A percentile compares a stretch with the other conserved stretches of the same genome.
Conservation (phyloP, 2,113 vertebrate genomes). For the Alethe castanea region DNA sequence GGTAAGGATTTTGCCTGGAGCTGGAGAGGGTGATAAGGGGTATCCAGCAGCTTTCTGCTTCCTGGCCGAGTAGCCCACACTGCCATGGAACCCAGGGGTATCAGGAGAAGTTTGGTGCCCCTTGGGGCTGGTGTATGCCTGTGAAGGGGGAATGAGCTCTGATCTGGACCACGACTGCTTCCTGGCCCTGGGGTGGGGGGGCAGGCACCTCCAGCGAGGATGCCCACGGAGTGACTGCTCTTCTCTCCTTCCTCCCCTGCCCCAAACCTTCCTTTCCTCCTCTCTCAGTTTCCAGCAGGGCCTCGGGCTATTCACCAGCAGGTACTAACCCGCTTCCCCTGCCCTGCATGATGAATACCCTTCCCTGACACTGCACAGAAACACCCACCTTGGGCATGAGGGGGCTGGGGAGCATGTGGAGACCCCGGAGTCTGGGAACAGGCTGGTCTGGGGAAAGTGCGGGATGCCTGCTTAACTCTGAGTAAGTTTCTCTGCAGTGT, state of each 20-base stretch:
- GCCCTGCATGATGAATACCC: background rate
- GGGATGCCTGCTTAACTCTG: accelerated
- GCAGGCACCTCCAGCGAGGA: background rate
- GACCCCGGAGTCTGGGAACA: background rate
- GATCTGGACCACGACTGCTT: accelerated
- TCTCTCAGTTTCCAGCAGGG: constrained; percentile 85
- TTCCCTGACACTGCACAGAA: constrained; percentile 25
- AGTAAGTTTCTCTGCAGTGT: constrained; percentile 46
- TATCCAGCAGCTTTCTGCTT: background rate
- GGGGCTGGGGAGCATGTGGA: background rate
- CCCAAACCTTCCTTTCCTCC: constrained; percentile 71
- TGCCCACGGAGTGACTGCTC: constrained; percentile 52
- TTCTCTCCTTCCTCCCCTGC: constrained; percentile 69
- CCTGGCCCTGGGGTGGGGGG: background rate
- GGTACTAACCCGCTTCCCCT: constrained; percentile 76
- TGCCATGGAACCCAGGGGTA: accelerated
- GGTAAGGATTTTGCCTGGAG: constrained; percentile 74
- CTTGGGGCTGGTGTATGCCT: accelerated
- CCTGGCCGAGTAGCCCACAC: background rate
- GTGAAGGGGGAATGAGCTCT: accelerated
- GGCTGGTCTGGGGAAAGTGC: background rate
- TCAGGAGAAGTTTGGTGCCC: background rate
- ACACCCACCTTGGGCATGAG: background rate
- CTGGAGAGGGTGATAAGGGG: background rate
- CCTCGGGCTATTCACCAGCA: constrained; percentile 87